Evolutionary conservation across 2,888 invertebrate species (phyloP), one percentile per base, ranked within the genome.

Genomic region (Iphiclides podalirius): DNA sequence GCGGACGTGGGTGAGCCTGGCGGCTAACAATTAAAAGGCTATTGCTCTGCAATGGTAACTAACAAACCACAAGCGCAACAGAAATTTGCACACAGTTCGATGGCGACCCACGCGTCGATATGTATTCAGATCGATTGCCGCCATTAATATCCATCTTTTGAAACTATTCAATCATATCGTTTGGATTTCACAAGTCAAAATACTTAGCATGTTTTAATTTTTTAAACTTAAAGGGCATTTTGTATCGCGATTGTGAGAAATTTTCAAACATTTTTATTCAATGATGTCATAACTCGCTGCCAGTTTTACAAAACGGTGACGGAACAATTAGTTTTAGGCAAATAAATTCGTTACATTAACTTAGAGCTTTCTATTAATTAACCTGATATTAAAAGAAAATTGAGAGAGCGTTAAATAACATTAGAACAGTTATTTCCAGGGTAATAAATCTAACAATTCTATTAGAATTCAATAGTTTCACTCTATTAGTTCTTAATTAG

Each of bases 21-120:
- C 71, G 72, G 8, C 67, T 67, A 70, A 75, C 79, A 76, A 79
- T 79, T 76, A 79, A 75, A 76, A 78, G 74, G 73, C 64, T 73
- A 74, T 74, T 72, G 72, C 72, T 70, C 74, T 59, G 64, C 68
- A 68, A 70, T 68, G 61, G 61, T 56, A 56, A 47, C 47, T 55
- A 52, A 53, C 52, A 53, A 58, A 54, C 55, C 58, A 60, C 55
- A 48, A 15, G 15, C 16, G 23, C 17, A 39, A 36, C 17, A 28
- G n/a, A 15, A 15, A 58, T 60, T 64, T 61, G 63, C 63, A 63
- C 60, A 60, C 64, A 66, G 35, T 40, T n/a, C n/a, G 48, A 47
- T 60, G 63, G 59, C 62, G 57, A 64, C 82, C 82, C 74, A 81
- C 81, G 72, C 75, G 60, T 57, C 69, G 52, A 51, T 63, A 57